Base-by-base conservation (phyloP, 1,140 invertebrate species). In the Zeugodacus cucurbitae region DNA sequence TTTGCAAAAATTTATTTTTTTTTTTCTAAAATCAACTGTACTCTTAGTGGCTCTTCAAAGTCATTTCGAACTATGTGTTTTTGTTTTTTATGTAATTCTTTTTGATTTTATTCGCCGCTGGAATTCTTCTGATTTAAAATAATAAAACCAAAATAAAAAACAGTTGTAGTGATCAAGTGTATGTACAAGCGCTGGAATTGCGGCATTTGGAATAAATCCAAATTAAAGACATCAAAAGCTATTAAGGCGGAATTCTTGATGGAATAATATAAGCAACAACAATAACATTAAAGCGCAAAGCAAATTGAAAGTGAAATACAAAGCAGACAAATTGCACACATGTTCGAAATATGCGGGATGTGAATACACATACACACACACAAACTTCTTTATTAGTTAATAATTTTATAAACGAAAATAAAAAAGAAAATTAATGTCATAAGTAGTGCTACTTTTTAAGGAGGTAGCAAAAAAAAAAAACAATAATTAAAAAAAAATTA, bases 131-230 rank as follows among this genome's bases (percentile, higher is more conserved):
- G 74, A 4, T 78, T 74, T 20, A 34, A 17, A 78, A 78, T 44
- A 37, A 4, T 44, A 48, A 26, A 44, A 78, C 41, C 44, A 10
- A 37, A 29, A 67, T 34, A 67, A 67, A 8, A 17, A 67, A 67
- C 64, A 74, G 4, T n/a, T 74, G 37, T 10, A 10, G 37, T n/a
- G 17, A 54, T 54, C 41, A 20, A 82, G 37, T 41, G 70, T 54
- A 54, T 7, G n/a, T 29, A 48, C 74, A 82, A 74, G 62, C 20
- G 67, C 32, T 82, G 74, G 74, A 82, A 48, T 54, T 26, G 22
- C n/a, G 74, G 74, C 74, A 54, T 82, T 82, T 82, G 74, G 74
- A 82, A 82, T 82, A 82, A 82, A 82, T 82, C 74, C 41, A 82
- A 82, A 82, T 82, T 82, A 82, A 82, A 82, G 74, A 48, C 74